Percentiles rank a stretch among this genome's conserved stretches.
Conservation (phyloP, 2,113 vertebrate genomes). For the Carassius auratus region DNA sequence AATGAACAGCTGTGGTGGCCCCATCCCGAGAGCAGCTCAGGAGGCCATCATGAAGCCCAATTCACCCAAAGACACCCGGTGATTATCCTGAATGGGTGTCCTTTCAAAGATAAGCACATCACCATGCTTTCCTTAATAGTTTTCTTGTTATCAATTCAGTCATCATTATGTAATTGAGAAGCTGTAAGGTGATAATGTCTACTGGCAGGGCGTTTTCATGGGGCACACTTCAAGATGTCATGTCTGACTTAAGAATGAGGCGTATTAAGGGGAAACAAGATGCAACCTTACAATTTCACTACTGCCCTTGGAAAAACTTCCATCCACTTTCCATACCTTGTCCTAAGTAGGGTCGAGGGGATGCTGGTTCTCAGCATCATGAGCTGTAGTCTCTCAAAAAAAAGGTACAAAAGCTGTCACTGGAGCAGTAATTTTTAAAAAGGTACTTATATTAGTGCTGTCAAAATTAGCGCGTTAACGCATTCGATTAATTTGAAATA, state of each 20-base stretch:
- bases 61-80: slow-evolving; percentile 42
- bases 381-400: no score
- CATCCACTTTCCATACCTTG: background rate
- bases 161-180: slow-evolving; percentile 32
- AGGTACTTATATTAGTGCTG: no score
- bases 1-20: slow-evolving; percentile 58
- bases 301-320: background rate
- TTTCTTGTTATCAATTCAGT: slow-evolving; percentile 40
- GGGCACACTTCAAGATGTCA: background rate
- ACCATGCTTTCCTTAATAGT: background rate
- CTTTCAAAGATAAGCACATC: slow-evolving; percentile 43
- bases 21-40: slow-evolving; percentile 39
- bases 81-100: slow-evolving; percentile 46
- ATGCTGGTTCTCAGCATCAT: background rate
- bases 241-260: background rate
- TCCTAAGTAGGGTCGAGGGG: background rate
- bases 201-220: background rate
- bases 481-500: no score
- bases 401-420: no score
- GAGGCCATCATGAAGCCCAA: slow-evolving; percentile 7
- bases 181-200: slow-evolving; percentile 9
- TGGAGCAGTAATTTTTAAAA: no score
- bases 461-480: no score
- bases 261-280: slow-evolving; percentile 13
- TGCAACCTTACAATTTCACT: background rate